Base-by-base conservation (phyloP, 2,113 vertebrate species). In the Menidia beryllina region DNA sequence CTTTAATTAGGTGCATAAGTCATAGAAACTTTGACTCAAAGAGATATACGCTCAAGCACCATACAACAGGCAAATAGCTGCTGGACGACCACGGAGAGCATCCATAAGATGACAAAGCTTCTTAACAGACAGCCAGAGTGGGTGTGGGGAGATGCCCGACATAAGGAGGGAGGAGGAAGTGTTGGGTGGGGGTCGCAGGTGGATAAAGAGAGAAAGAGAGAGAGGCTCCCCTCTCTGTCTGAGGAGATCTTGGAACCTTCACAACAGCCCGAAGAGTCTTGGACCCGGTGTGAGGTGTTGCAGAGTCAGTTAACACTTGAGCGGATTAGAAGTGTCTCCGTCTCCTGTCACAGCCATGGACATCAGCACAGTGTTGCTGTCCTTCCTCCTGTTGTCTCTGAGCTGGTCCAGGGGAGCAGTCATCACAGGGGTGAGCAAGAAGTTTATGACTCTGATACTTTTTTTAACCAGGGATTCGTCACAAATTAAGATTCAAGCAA, bases 401-500 rank as follows among this genome's bases (percentile, higher is more conserved):
- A 89, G 82, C 81, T 86, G 83, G 58, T 85, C 90, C 81, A 90
- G 85, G 83, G 92, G 89, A 81, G 93, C 93, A 1, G 87, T 95
- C 59, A 95, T 95, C 81, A 95, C 94, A 15, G 94, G 93, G 91
- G 94, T 95, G 88, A 94, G 94, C 87, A 68, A 69, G 8, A 47
- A 4, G 3, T 17, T 69, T 52, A 38, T 21, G 38, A 3, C 48
- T 68, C 39, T n/a, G 24, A 15, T 50, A 6, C 53, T 50, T 27
- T 21, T 2, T 23, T 14, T 15, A n/a, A n/a, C 8, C 7, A 3
- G 17, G 2, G 17, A 45, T n/a, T 5, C 10, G 10, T 6, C 7
- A 34, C 30, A 1, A n/a, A 0, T 45, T 17, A 45, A 14, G 5
- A 17, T n/a, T 45, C 7, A 7, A 7, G 15, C 17, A 34, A 15